Evolutionary conservation across 2,113 vertebrate genomes (phyloP).

Genomic region (Plectropomus leopardus): DNA sequence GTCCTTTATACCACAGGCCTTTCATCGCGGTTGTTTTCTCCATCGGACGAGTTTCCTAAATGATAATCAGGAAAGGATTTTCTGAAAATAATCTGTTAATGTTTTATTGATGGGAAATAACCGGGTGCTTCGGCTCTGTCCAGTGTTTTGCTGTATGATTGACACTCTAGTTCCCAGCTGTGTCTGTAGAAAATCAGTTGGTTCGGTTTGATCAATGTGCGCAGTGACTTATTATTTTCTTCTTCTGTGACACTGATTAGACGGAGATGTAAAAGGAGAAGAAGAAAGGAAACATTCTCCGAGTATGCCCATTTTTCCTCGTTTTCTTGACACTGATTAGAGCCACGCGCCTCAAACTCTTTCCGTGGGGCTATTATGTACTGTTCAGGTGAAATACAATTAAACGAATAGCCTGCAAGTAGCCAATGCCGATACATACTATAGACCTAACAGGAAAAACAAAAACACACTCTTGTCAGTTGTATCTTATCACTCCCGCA

Average conservation of each 20-base stretch:
- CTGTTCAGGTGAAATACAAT: neutral
- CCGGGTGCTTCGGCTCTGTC: neutral
- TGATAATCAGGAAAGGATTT: slow-evolving; percentile 17
- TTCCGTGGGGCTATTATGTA: neutral
- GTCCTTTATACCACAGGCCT: neutral
- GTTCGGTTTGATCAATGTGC: slow-evolving; percentile 31
- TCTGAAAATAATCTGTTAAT: neutral
- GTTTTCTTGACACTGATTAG: slow-evolving; percentile 56
- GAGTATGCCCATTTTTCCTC: neutral
- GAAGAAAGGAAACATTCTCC: slow-evolving; percentile 39
- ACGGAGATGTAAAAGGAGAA: slow-evolving; percentile 45
- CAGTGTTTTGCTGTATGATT: neutral
- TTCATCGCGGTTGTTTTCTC: neutral
- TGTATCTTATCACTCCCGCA: neutral
- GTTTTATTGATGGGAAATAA: neutral
- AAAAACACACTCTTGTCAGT: no score
- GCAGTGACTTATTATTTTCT: slow-evolving; percentile 47
- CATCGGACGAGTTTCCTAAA: neutral
- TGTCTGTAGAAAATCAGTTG: neutral
- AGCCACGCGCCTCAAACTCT: neutral
- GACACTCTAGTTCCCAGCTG: neutral
- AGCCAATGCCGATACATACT: neutral
- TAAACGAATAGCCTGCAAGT: neutral
- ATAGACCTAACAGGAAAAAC: neutral
- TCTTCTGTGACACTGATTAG: slow-evolving; percentile 64